These are phyloP conservation scores for Diloba caeruleocephala DNA, from an alignment of 2,888 invertebrate genomes.

Conservation along the genomic window DNA sequence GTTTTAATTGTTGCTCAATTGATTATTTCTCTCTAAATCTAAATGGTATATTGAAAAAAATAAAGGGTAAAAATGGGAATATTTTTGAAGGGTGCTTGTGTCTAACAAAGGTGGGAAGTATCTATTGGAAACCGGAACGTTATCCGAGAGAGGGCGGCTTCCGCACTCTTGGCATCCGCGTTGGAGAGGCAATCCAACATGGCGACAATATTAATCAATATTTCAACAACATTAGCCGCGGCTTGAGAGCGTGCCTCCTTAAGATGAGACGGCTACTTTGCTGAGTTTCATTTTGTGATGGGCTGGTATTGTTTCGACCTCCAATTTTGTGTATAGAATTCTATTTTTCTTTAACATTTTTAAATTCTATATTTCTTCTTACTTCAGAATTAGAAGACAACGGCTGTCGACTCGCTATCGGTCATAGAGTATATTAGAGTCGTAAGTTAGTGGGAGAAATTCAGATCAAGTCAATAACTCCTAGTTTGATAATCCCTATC, in stretches of 20 bases:
- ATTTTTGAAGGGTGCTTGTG: constrained; percentile 67
- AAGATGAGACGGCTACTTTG: constrained; percentile 79
- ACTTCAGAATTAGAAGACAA: not conserved
- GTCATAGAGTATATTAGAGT: no score
- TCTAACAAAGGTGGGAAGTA: constrained; percentile 77
- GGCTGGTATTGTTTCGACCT: constrained; percentile 16
- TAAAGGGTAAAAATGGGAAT: constrained; percentile 28
- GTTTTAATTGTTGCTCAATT: constrained; percentile 73
- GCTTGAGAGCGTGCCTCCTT: constrained; percentile 69
- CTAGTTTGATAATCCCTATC: no score
- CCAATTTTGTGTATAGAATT: constrained; percentile 9
- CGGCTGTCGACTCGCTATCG: no score
- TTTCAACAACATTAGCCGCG: constrained; percentile 86
- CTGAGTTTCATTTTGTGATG: constrained; percentile 56
- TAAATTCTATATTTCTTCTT: no score
- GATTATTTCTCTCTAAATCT: constrained; percentile 50
- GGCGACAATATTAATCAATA: constrained; percentile 90
- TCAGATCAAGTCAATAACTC: no score
- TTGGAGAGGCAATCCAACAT: constrained; percentile 81
- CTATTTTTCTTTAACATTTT: not conserved
- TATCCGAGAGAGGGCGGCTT: constrained; percentile 73
- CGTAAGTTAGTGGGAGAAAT: no score
- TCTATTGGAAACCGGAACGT: constrained; percentile 75
- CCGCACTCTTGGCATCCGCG: constrained; percentile 69
- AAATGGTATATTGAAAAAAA: constrained; percentile 36